Base-by-base conservation (phyloP, 2,888 invertebrate species). In the Xylota sylvarum region DNA sequence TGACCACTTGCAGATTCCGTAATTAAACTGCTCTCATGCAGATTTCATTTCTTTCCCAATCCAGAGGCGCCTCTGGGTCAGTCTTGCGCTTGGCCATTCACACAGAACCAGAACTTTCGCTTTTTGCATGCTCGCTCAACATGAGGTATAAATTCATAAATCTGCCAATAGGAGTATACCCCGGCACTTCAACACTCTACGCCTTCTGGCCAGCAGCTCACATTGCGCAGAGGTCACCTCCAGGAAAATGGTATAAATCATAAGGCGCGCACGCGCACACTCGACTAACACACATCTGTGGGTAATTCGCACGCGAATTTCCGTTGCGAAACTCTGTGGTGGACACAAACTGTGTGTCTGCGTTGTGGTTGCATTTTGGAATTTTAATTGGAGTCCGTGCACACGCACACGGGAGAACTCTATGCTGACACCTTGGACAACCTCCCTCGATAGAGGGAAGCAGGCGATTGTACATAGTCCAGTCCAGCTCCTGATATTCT, bases 241-340 rank as follows among this genome's bases (percentile, higher is more conserved):
- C 14, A 74, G 64, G 56, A 73, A 74, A 74, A 46, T 10, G 64
- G 14, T 56, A 69, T 74, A 74, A 84, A 84, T 83, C 83, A 83
- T 83, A 83, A 83, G 69, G 74, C 65, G 73, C 82, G 78, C 74
- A 48, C 55, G 72, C 52, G 72, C 52, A 64, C 78, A 78, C 55
- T 55, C 32, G 60, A 17, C 50, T 27, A 48, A 14, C 23, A 46
- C 37, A 62, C 62, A 67, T 62, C 78, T 65, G 78, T 46, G 72
- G 60, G 70, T 52, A 85, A 85, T 85, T 85, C 76, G 76, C 85
- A 77, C 76, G 85, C 85, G 81, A 85, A 76, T 76, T 77, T 76
- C 52, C 52, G 46, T 72, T 83, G 46, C 72, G 78, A 83, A 79
- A 84, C 5, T 27, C 10, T 56, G 35, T 67, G 46, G 35, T 67